phyloP scores from a whole-genome alignment of 37 sponge, comb jelly and placozoan genomes.

The Ephydatia muelleri region DNA sequence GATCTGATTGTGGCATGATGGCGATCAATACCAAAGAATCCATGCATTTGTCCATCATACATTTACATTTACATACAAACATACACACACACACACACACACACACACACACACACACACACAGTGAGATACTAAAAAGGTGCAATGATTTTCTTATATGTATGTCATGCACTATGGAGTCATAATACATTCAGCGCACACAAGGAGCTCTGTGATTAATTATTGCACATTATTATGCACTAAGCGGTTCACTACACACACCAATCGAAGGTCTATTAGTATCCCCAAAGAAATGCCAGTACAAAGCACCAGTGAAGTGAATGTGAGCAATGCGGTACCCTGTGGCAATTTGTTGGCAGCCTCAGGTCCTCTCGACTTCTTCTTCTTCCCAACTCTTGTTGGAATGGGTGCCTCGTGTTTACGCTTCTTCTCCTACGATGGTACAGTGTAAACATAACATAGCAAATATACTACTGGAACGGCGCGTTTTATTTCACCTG shows the following conservation, averaged over 20 bases:
- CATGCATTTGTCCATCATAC: too few relatives aligned
- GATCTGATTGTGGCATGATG: too few relatives aligned
- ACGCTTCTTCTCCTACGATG: constrained; percentile 85
- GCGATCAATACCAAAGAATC: too few relatives aligned
- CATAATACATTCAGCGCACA: not conserved
- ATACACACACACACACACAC: too few relatives aligned
- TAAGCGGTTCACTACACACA: not conserved
- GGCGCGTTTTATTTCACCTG: not conserved
- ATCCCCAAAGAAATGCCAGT: not conserved
- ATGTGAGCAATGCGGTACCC: constrained; percentile 53
- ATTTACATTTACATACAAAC: too few relatives aligned
- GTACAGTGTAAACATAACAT: not conserved
- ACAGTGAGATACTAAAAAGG: too few relatives aligned
- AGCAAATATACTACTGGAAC: too few relatives aligned
- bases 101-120: too few relatives aligned
- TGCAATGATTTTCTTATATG: too few relatives aligned
- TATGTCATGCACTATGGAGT: too few relatives aligned
- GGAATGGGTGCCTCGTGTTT: constrained; percentile 96
- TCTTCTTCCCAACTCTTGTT: constrained; percentile 94
- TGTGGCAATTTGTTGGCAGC: constrained; percentile 94
- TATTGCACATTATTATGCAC: not conserved
- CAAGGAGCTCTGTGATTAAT: not conserved
- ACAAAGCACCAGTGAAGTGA: too few relatives aligned
- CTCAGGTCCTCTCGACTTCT: constrained; percentile 89
- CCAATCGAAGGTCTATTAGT: not conserved